Base-by-base conservation (phyloP, 2,113 vertebrate species). In the Sminthopsis crassicaudata region DNA sequence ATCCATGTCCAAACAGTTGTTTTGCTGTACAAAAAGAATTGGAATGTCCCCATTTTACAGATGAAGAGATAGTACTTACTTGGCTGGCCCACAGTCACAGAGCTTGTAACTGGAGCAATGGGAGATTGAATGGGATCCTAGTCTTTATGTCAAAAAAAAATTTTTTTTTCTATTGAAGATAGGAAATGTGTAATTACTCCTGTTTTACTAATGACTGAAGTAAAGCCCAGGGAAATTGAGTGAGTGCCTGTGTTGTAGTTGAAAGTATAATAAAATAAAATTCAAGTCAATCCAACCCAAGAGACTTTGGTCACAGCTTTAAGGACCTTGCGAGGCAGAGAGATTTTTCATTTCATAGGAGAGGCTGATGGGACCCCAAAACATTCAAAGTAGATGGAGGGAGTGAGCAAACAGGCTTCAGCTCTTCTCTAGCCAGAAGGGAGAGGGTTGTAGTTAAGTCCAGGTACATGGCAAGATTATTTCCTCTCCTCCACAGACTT, bases 311-410 rank as follows among this genome's bases (percentile, higher is more conserved):
- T 42, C 67, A 8, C 19, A 42, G 67, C 12, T 16, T 36, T n/a
- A 30, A 16, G 52, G 91, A 26, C 0, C 57, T 84, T 91, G 54
- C 23, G n/a, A 84, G 67, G 36, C 36, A 84, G n/a, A 91, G 48
- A 57, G 8, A 46, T 7, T 9, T 53, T 2, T 93, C 92, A 88
- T 91, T 92, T 42, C 51, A 90, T 42, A 60, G 30, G 27, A 92
- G 46, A 93, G 3, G 46, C 14, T 30, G 22, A 52, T 91, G 89
- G 93, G 51, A 46, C 11, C 16, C 26, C 10, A 36, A 53, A 30
- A 93, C 67, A 19, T 91, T 50, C 23, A 53, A 93, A 88, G 11
- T 91, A 95, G 89, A 42, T 51, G 52, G 67, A 91, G n/a, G 30
- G 22, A 55, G 0, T 7, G 2, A 92, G 2, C 26, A 27, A 6